Conservation (phyloP, 2,797 vertebrate species). For the Delichon dasypus region DNA sequence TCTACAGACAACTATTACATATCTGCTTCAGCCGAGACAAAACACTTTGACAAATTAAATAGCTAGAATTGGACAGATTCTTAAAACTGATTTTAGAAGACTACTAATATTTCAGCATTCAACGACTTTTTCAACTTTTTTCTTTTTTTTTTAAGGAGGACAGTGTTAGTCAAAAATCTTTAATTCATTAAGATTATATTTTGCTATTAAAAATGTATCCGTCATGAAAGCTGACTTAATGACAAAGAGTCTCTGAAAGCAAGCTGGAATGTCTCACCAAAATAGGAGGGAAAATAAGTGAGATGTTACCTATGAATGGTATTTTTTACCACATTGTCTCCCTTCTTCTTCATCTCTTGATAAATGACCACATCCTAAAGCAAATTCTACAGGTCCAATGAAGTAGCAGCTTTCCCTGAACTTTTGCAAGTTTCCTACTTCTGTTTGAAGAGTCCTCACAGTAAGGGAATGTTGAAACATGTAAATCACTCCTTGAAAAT, state of each 20-base stretch:
- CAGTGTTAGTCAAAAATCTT: neutral
- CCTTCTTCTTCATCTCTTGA: neutral
- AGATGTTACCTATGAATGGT: neutral
- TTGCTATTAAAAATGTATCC: neutral
- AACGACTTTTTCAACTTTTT: neutral
- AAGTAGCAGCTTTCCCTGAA: neutral
- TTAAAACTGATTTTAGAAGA: neutral
- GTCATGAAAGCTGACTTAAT: neutral
- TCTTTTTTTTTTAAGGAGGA: neutral
- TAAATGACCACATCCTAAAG: neutral
- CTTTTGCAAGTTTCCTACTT: neutral
- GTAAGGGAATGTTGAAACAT: neutral
- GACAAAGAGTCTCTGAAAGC: neutral
- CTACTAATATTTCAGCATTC: neutral
- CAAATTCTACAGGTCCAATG: neutral
- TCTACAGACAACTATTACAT: neutral
- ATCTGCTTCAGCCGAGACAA: neutral
- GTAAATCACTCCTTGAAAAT: conserved; percentile 27
- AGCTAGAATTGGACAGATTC: neutral
- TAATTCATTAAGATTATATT: neutral
- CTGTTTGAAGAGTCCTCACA: neutral
- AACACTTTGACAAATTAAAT: neutral
- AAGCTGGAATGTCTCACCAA: neutral
- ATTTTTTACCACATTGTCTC: neutral
- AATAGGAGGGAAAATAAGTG: neutral